Conservation (phyloP, 2,797 vertebrate genomes). For the Sphenopsis melanotis region DNA sequence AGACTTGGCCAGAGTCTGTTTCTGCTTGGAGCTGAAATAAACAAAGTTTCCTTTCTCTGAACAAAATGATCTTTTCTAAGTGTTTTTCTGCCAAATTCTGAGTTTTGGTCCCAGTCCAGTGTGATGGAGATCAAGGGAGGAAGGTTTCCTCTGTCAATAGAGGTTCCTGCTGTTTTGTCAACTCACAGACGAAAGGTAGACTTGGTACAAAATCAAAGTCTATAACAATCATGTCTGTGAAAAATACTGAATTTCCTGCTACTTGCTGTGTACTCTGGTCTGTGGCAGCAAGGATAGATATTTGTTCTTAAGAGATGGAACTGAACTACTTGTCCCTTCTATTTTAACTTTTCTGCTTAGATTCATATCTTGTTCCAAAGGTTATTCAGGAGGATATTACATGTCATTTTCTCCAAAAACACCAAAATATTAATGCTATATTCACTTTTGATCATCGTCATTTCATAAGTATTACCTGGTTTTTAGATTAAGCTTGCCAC, state of each 20-base stretch:
- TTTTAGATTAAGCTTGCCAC: neutral
- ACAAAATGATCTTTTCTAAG: neutral
- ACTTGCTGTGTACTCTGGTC: neutral
- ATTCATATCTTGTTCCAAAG: neutral
- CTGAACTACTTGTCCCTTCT: neutral
- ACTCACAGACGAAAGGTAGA: neutral
- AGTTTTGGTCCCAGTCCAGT: neutral
- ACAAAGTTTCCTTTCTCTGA: neutral
- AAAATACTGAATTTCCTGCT: neutral
- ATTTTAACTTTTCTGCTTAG: neutral
- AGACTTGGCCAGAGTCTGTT: neutral
- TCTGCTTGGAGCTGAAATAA: neutral
- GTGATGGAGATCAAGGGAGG: neutral
- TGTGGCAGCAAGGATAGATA: neutral
- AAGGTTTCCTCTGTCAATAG: neutral
- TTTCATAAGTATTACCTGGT: neutral
- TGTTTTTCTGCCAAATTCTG: neutral
- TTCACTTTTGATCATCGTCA: neutral
- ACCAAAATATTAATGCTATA: neutral
- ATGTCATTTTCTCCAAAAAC: neutral
- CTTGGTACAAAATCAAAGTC: neutral
- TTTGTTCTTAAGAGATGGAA: neutral
- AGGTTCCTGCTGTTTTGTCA: neutral
- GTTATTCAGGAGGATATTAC: neutral
- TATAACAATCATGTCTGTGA: neutral